Evolutionary conservation across 2,113 vertebrate genomes (phyloP), one percentile per base, ranked within the genome.

Genomic region (Stegastes partitus): DNA sequence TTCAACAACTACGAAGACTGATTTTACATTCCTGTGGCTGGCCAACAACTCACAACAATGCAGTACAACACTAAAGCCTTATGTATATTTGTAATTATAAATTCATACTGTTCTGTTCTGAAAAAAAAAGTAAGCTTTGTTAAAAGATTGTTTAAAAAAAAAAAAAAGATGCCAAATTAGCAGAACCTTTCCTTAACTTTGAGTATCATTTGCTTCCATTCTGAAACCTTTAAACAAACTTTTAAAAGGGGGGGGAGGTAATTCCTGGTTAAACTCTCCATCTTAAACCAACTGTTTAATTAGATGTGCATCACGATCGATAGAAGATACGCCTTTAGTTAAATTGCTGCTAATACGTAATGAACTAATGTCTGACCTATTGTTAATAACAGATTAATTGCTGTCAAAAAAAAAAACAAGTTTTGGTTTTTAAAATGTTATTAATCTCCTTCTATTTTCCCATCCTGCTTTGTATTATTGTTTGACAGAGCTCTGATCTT

Each of bases 401-500:
- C 39, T 71, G 68, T 44, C 45, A 61, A 55, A 50, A 72, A 82
- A 53, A 1, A 16, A 37, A n/a, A n/a, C n/a, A n/a, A 16, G 21
- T 66, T 80, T 74, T 42, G 23, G 53, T 73, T 67, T 61, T 57
- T 25, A 50, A 77, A 82, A 50, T 12, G n/a, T 55, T 21, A 44
- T 39, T 28, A 28, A 28, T 45, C 54, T 62, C 23, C 28, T 72
- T 21, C 72, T 44, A 23, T 39, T 54, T 45, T 31, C 55, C 44
- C 22, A 64, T 62, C 28, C 22, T 84, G 79, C 51, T 73, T 85
- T 74, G 47, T 50, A 73, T 9, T 34, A 34, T 74, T 47, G 55
- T 84, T 78, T 59, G 70, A 85, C 84, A 85, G 91, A 92, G 91
- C 91, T 93, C 91, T 84, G 92, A 92, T 93, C 89, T 93, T 93